phyloP scores from a whole-genome alignment of 2,888 invertebrate genomes.

The Herminia tarsipennalis region DNA sequence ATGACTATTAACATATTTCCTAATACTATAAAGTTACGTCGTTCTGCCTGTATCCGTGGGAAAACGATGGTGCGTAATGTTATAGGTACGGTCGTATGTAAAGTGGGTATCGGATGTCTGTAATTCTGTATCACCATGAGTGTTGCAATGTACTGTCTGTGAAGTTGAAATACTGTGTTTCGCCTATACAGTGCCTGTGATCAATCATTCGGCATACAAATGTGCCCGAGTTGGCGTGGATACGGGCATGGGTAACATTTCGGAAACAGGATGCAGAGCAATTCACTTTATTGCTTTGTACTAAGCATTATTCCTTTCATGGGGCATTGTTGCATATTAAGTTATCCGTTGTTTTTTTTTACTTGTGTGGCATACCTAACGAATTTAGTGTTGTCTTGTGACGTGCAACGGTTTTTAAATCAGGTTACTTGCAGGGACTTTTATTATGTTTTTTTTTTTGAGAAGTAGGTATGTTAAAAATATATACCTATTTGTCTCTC shows the following conservation, averaged over 20 bases:
- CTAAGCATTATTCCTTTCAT: conserved; percentile 41
- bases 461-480: too few relatives aligned
- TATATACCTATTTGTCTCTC: too few relatives aligned
- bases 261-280: conserved; percentile 57
- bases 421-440: too few relatives aligned
- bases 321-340: conserved; percentile 24
- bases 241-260: conserved; percentile 46
- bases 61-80: neutral
- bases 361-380: neutral
- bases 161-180: conserved; percentile 39
- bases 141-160: neutral
- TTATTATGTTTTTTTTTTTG: too few relatives aligned
- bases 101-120: conserved; percentile 1
- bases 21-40: too few relatives aligned
- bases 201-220: conserved; percentile 60
- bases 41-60: neutral
- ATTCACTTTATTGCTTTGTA: conserved; percentile 58
- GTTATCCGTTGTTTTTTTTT: neutral
- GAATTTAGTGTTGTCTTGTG: too few relatives aligned
- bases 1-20: too few relatives aligned
- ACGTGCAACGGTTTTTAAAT: too few relatives aligned
- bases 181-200: conserved; percentile 50
- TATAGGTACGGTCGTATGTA: neutral
- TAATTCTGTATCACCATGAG: too few relatives aligned
- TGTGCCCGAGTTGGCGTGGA: conserved; percentile 37